Conservation (phyloP, 2,113 vertebrate genomes). For the Numenius arquata region DNA sequence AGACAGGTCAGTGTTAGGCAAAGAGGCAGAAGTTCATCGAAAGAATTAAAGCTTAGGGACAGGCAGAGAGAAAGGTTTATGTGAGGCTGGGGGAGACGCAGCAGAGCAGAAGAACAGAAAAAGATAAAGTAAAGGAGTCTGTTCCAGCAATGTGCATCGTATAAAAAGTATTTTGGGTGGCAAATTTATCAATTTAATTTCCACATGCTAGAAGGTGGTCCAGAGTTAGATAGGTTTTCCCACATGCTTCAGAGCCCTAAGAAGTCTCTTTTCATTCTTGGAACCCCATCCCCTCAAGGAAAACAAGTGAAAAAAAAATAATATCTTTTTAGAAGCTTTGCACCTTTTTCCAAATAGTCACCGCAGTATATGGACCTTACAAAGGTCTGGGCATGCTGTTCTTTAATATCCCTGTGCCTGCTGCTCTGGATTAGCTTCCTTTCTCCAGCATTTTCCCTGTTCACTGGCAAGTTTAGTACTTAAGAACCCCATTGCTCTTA, state of each 20-base stretch:
- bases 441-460: neutral
- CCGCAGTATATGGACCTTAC: neutral
- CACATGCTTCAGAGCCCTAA: neutral
- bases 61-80: neutral
- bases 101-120: neutral
- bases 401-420: neutral
- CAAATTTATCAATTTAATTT: neutral
- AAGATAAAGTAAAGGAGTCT: neutral
- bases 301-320: neutral
- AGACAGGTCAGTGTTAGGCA: neutral
- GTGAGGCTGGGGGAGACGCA: neutral
- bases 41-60: neutral
- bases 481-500: neutral
- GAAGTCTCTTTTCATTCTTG: neutral
- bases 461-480: neutral
- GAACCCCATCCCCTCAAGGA: neutral
- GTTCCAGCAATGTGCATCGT: rapidly evolving
- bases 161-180: neutral
- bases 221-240: neutral
- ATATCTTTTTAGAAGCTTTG: neutral
- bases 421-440: neutral
- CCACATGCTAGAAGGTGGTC: neutral
- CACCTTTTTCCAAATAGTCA: neutral
- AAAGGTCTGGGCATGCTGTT: neutral
- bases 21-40: neutral